A percentile compares a stretch with the other conserved stretches of the same genome.
These are phyloP conservation scores for Tragelaphus eurycerus DNA, from an alignment of 2,797 vertebrate species.

Conservation along the genomic window DNA sequence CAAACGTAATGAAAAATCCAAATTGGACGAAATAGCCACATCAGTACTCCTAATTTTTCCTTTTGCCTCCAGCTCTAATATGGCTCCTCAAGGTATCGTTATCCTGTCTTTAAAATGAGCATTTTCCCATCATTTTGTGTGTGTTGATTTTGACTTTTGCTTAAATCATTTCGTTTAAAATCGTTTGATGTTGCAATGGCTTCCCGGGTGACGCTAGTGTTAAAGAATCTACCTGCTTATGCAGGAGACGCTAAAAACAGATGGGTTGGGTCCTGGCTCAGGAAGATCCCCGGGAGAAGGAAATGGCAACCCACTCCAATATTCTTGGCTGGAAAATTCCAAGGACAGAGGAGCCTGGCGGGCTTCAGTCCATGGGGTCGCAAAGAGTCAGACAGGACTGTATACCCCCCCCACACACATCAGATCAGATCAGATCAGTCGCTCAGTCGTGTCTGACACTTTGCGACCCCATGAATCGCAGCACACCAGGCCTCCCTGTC, in stretches of 20 bases:
- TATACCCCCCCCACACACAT: rapidly evolving
- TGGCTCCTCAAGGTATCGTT: not conserved
- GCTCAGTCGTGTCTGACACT: too few species aligned
- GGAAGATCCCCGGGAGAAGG: not conserved
- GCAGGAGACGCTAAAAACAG: not conserved
- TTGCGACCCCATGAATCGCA: too few species aligned
- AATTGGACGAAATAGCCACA: not conserved
- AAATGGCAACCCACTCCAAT: not conserved
- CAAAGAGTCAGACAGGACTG: not conserved
- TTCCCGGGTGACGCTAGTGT: not conserved
- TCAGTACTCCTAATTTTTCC: not conserved
- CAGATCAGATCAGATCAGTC: too few species aligned
- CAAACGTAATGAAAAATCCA: not conserved
- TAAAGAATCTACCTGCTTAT: not conserved
- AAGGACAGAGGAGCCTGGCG: not conserved
- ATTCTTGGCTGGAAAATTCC: not conserved
- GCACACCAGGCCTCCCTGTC: too few species aligned
- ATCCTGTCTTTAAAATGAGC: not conserved
- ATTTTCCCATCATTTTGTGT: not conserved
- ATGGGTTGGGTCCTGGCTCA: not conserved
- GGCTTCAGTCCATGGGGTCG: not conserved
- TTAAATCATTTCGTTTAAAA: not conserved
- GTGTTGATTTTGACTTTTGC: not conserved
- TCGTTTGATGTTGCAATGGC: not conserved
- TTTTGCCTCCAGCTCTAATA: not conserved